phyloP scores from a whole-genome alignment of 2,888 invertebrate genomes.

The Ormyrus thymus region DNA sequence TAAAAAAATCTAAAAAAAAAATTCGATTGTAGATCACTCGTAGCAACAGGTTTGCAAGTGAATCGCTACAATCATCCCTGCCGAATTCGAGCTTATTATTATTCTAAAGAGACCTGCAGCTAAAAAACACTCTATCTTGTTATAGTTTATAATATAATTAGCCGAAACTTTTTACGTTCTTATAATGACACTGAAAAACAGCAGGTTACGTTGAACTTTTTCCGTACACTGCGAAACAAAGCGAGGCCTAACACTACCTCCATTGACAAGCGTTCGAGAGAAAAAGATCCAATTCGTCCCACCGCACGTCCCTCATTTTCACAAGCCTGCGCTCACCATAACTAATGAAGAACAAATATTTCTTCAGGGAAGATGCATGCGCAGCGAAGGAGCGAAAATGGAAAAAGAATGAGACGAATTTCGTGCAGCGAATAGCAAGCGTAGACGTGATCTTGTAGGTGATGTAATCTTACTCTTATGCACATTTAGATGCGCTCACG shows the following conservation, averaged over 20 bases:
- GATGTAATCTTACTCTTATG: conserved; percentile 39
- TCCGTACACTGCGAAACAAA: conserved; percentile 8
- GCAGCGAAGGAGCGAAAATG: not conserved
- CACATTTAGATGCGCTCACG: conserved; percentile 7
- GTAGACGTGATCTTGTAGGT: conserved; percentile 32
- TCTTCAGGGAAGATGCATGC: not conserved
- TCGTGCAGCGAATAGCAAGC: conserved; percentile 44
- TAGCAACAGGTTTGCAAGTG: conserved; percentile 24
- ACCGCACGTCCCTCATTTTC: not conserved
- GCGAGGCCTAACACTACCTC: conserved; percentile 28
- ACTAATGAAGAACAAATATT: not conserved
- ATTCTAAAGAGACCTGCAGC: not conserved
- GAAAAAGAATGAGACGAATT: conserved; percentile 35
- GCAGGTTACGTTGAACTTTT: conserved; percentile 3
- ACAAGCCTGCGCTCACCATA: not conserved
- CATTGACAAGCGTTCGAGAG: not conserved
- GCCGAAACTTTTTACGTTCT: too few species aligned
- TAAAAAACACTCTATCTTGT: not conserved
- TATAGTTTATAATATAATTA: too few species aligned
- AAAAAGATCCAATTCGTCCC: conserved; percentile 13
- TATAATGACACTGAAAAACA: too few species aligned
- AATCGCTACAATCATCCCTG: conserved; percentile 34
- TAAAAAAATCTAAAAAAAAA: not conserved
- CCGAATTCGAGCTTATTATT: conserved; percentile 43
- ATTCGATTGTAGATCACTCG: conserved; percentile 18